Base-by-base conservation (phyloP, 2,113 vertebrate genomes). In the Phasianus colchicus region DNA sequence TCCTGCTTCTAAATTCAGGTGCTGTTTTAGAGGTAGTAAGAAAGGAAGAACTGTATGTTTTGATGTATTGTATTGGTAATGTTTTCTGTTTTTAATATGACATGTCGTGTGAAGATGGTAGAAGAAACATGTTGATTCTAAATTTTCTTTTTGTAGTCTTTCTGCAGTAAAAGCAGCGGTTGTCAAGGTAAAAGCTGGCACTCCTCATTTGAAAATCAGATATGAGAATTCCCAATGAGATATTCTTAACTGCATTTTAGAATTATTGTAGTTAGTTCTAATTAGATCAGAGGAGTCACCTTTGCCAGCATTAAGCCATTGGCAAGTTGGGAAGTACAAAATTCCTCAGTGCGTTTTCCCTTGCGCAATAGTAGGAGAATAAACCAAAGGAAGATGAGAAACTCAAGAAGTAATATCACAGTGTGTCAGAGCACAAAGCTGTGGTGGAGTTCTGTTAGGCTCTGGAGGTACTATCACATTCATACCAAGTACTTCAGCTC, bases 381-480 rank as follows among this genome's bases (percentile, higher is more conserved):
- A 67, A 82, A 27, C 2, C n/a, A 60, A 79, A 86, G 67, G 38
- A 76, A 79, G 38, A 57, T 6, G 11, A 52, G 54, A 19, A 84
- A 13, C 19, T 89, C 42, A 32, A 4, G 65, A 38, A 70, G 29
- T 1, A 6, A 0, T 34, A 21, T 72, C 17, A 5, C 0, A 2
- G 9, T 19, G 2, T 30, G 6, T 83, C 21, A 42, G 72, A 60
- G 36, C 32, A 57, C 34, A 86, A 9, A 69, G 10, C 34, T 36
- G 10, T 54, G 57, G 20, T 88, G 60, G 32, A 2, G 24, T 61
- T 22, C 64, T 52, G 12, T 4, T 24, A 34, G n/a, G 20, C 21
- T 69, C 9, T 58, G 27, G 47, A 8, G 38, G 4, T 77, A 9
- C 20, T 71, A 8, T 77, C 74, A 43, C 0, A 0, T 45, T 66